phyloP scores from a whole-genome alignment of 2,888 invertebrate species.

The Lasioglossum malachurum region DNA sequence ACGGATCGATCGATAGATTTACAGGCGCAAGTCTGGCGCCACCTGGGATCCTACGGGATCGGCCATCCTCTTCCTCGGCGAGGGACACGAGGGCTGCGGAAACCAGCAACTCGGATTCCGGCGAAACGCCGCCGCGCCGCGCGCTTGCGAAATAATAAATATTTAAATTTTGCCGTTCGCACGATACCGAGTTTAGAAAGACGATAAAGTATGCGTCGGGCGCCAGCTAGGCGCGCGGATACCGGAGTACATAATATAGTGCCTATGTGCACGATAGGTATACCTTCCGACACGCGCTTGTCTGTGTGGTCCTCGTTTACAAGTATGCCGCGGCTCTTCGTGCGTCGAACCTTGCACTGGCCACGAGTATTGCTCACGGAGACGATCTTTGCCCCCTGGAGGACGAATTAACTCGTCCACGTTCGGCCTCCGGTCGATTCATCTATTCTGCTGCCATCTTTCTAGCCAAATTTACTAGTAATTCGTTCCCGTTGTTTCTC shows the following conservation, averaged over 20 bases:
- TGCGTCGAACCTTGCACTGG: background rate
- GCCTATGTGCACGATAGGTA: slow-evolving; percentile 64
- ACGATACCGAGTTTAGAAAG: slow-evolving; percentile 67
- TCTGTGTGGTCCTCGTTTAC: slow-evolving; percentile 64
- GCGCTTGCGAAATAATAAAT: slow-evolving; percentile 68
- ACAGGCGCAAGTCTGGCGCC: slow-evolving; percentile 54
- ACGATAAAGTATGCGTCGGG: slow-evolving; percentile 75
- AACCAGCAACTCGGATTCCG: slow-evolving; percentile 30
- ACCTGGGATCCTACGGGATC: slow-evolving; percentile 36
- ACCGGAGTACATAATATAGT: slow-evolving; percentile 66
- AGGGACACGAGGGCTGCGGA: background rate
- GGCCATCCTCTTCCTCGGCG: background rate
- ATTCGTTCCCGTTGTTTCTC: too few species aligned
- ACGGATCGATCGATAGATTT: slow-evolving; percentile 72
- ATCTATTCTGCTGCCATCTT: background rate
- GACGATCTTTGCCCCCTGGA: background rate
- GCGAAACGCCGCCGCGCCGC: slow-evolving; percentile 14
- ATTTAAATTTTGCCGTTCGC: slow-evolving; percentile 72
- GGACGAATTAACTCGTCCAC: background rate
- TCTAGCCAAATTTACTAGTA: background rate
- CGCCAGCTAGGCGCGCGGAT: slow-evolving; percentile 79
- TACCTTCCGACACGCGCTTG: slow-evolving; percentile 69
- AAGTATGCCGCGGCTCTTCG: slow-evolving; percentile 32
- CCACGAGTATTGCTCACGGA: background rate
- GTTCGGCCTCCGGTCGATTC: background rate